A percentile compares a stretch with the other conserved stretches of the same genome.
Conservation (phyloP, 1,140 invertebrate species). For the Rhagoletis pomonella region DNA sequence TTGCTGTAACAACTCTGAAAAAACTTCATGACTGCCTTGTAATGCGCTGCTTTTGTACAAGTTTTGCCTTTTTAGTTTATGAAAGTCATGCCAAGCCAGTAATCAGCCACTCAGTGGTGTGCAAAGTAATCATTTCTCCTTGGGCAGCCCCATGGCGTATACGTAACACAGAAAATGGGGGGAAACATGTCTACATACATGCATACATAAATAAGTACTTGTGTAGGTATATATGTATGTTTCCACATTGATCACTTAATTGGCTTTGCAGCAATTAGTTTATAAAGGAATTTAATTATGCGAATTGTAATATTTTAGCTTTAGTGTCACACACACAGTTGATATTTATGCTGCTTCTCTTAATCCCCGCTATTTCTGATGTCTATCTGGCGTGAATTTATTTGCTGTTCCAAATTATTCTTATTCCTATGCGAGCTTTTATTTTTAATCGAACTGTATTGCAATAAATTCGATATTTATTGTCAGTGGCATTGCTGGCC, state of each 20-base stretch:
- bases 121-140: background rate
- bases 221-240: too few relatives aligned
- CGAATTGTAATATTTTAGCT: background rate
- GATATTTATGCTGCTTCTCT: background rate
- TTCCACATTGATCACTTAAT: too few relatives aligned
- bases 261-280: too few relatives aligned
- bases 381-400: background rate
- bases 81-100: background rate
- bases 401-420: background rate
- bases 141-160: background rate
- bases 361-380: background rate
- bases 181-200: too few relatives aligned
- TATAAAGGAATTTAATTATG: background rate
- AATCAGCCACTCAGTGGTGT: background rate
- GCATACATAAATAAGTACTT: too few relatives aligned
- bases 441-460: conserved; percentile 1
- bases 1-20: conserved; percentile 22
- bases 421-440: background rate
- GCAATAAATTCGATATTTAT: conserved; percentile 5
- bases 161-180: background rate
- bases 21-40: background rate
- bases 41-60: background rate
- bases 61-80: background rate
- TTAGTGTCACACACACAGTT: too few relatives aligned
- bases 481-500: background rate